Evolutionary conservation across 2,888 invertebrate genomes (phyloP).

Genomic region (Lottia gigantea): DNA sequence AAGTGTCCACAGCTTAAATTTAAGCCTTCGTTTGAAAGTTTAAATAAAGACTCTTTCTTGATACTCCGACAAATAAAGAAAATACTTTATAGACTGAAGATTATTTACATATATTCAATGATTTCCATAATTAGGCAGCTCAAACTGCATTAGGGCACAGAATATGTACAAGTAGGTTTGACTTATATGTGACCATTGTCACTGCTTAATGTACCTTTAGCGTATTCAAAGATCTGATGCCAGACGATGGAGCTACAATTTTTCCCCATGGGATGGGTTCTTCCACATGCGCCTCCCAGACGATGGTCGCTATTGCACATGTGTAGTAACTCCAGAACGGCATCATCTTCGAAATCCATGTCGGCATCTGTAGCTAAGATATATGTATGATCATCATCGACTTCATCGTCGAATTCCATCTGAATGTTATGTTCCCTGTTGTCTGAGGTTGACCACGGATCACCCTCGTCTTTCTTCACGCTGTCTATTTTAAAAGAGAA

Average conservation of each 20-base stretch:
- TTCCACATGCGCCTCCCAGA: conserved; percentile 49
- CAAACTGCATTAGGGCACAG: too few species aligned
- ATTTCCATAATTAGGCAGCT: too few species aligned
- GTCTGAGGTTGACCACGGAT: conserved; percentile 11
- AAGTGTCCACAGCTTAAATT: too few species aligned
- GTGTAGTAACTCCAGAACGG: conserved; percentile 39
- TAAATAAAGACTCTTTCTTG: too few species aligned
- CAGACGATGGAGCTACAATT: conserved; percentile 44
- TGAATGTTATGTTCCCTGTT: neutral
- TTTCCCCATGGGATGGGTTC: conserved; percentile 48
- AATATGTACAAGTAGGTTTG: too few species aligned
- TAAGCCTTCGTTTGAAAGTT: too few species aligned
- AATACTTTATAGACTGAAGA: too few species aligned
- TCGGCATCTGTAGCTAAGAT: conserved; percentile 53
- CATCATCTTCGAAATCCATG: conserved; percentile 48
- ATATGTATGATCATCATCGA: conserved; percentile 46
- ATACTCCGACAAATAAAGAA: too few species aligned
- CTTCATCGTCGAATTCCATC: conserved; percentile 15
- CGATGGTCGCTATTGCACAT: conserved; percentile 41
- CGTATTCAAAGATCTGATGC: conserved; percentile 53
- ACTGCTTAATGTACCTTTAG: conserved; percentile 36
- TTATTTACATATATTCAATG: too few species aligned
- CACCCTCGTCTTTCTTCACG: neutral
- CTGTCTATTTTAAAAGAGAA: neutral
- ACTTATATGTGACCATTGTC: too few species aligned